Conservation (phyloP, 2,888 invertebrate genomes). For the Trypoxylon attenuatum region DNA sequence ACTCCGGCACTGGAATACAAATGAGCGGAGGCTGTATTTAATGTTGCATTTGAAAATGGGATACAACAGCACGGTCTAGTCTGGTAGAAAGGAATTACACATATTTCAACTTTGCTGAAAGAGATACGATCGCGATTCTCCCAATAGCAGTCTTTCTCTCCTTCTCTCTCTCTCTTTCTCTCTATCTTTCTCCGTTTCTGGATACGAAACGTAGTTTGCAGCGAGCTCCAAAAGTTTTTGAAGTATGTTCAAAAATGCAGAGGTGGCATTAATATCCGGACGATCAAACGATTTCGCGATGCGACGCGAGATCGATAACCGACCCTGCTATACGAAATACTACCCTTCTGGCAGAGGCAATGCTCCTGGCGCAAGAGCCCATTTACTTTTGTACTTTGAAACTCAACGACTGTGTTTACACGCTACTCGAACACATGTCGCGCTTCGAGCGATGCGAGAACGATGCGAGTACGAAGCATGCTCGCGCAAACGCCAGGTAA, state of each 20-base stretch:
- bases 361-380: constrained; percentile 17
- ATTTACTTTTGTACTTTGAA: constrained; percentile 31
- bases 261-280: no score
- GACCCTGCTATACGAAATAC: not conserved
- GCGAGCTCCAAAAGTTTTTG: no score
- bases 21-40: no score
- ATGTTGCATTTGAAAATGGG: no score
- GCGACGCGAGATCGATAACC: constrained; percentile 5
- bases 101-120: not conserved
- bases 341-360: no score
- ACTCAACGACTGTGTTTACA: constrained; percentile 29
- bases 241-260: no score
- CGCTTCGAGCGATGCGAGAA: not conserved
- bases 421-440: constrained; percentile 38
- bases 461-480: no score
- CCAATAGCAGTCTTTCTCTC: not conserved
- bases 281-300: no score
- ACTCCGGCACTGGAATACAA: no score
- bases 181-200: no score
- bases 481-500: not conserved
- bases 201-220: no score
- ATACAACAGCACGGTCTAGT: no score
- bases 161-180: constrained; percentile 23
- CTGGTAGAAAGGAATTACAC: not conserved
- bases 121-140: not conserved